Percentiles rank a stretch among this genome's conserved stretches.
phyloP scores from a whole-genome alignment of 2,888 invertebrate species.

The Synergus itoensis region DNA sequence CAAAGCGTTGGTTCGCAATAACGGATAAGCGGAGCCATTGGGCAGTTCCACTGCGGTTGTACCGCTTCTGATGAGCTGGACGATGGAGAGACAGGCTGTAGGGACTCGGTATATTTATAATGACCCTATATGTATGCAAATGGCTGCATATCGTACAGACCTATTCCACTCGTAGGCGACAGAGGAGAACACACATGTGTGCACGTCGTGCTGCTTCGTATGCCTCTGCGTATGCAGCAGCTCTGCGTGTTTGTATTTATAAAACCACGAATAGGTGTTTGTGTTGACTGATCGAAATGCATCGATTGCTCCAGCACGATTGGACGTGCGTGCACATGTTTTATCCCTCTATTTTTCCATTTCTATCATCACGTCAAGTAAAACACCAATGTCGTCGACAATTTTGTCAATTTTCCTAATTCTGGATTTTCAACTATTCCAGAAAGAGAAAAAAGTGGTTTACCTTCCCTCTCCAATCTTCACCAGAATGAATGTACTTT shows the following conservation, averaged over 20 bases:
- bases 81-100: slow-evolving; percentile 67
- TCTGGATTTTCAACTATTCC: slow-evolving; percentile 21
- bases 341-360: slow-evolving; percentile 21
- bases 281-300: slow-evolving; percentile 40
- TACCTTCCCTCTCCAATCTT: not conserved
- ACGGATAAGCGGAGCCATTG: slow-evolving; percentile 75
- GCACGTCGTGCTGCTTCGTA: slow-evolving; percentile 53
- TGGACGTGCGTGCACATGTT: slow-evolving; percentile 35
- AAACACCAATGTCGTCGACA: not conserved
- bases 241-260: slow-evolving; percentile 9
- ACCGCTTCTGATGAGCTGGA: slow-evolving; percentile 70
- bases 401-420: slow-evolving; percentile 29
- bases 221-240: slow-evolving; percentile 46
- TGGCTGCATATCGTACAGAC: slow-evolving; percentile 76
- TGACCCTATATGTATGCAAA: slow-evolving; percentile 78
- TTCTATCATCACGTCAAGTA: slow-evolving; percentile 21
- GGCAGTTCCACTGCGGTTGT: slow-evolving; percentile 68
- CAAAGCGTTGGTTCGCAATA: slow-evolving; percentile 63
- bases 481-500: not conserved
- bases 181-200: slow-evolving; percentile 65
- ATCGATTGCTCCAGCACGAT: slow-evolving; percentile 36
- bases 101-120: slow-evolving; percentile 75
- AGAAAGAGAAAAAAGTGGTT: not conserved
- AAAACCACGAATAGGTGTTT: slow-evolving; percentile 22
- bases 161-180: slow-evolving; percentile 74